Evolutionary conservation across 1,140 invertebrate genomes (phyloP).

Genomic region (Dryas iulia): DNA sequence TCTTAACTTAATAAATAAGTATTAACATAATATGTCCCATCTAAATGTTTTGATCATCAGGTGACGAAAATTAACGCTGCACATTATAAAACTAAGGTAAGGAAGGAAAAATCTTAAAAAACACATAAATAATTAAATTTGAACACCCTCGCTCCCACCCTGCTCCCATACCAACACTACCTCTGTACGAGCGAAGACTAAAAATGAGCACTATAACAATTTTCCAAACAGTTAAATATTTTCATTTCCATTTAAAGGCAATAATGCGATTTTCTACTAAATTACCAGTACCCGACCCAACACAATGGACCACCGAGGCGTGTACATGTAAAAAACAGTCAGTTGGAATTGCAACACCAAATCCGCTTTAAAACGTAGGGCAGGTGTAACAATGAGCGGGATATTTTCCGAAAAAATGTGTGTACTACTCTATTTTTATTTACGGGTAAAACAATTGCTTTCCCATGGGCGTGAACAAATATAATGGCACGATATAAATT

Average conservation of each 20-base stretch:
- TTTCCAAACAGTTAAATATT: neutral
- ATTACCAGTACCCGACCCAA: slow-evolving; percentile 20
- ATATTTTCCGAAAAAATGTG: slow-evolving; percentile 39
- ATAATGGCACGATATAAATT: slow-evolving; percentile 64
- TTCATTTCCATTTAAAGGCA: slow-evolving; percentile 1
- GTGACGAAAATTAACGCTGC: too few relatives aligned
- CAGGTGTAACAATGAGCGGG: slow-evolving; percentile 40
- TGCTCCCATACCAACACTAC: too few relatives aligned
- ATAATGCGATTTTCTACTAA: slow-evolving; percentile 30
- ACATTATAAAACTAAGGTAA: too few relatives aligned
- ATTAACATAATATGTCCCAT: too few relatives aligned
- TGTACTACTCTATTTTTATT: slow-evolving; percentile 32
- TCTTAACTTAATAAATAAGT: too few relatives aligned
- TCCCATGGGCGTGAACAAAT: slow-evolving; percentile 53
- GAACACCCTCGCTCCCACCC: too few relatives aligned
- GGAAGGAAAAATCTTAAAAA: too few relatives aligned
- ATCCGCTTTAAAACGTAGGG: slow-evolving; percentile 37
- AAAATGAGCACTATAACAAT: neutral
- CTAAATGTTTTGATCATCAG: too few relatives aligned
- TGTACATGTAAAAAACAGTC: slow-evolving; percentile 35
- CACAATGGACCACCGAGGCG: slow-evolving; percentile 15
- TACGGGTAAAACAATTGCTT: slow-evolving; percentile 48
- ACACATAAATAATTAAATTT: too few relatives aligned
- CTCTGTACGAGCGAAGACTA: neutral
- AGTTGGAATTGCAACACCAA: slow-evolving; percentile 39